These are phyloP conservation scores for Hippoglossus hippoglossus DNA, from an alignment of 2,797 vertebrate species.

Conservation along the genomic window DNA sequence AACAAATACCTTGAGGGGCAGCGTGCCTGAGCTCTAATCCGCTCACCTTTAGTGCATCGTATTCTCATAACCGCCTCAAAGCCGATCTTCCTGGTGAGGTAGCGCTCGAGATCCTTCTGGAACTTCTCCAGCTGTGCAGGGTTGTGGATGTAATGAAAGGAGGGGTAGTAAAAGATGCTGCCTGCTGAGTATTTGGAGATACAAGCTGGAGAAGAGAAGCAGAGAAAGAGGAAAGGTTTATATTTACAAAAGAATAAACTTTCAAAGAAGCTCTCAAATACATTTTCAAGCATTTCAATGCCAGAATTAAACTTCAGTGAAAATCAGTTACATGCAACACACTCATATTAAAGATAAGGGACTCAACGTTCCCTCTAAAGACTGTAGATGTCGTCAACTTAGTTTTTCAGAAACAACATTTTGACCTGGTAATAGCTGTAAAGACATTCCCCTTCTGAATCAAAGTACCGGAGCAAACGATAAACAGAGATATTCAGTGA, in stretches of 20 bases:
- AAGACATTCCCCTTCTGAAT: too few relatives aligned
- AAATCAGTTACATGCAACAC: too few relatives aligned
- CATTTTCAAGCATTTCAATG: too few relatives aligned
- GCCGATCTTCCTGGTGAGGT: slow-evolving; percentile 96
- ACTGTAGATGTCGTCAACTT: too few relatives aligned
- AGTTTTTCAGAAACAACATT: too few relatives aligned
- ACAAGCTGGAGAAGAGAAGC: slow-evolving; percentile 84
- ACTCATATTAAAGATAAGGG: too few relatives aligned
- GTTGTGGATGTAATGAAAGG: slow-evolving; percentile 92
- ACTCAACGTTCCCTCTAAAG: too few relatives aligned
- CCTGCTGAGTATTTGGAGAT: slow-evolving; percentile 96
- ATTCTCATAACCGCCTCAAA: slow-evolving; percentile 99
- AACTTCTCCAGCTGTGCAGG: slow-evolving; percentile 90
- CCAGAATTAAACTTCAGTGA: too few relatives aligned
- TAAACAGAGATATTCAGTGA: neutral
- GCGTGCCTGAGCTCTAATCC: neutral
- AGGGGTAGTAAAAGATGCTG: slow-evolving; percentile 95
- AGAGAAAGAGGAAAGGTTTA: neutral
- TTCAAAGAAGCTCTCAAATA: neutral
- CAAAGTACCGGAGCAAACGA: neutral
- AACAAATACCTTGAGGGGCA: neutral
- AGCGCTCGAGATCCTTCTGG: slow-evolving; percentile 93
- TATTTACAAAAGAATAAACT: too few relatives aligned
- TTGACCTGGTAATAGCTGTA: too few relatives aligned
- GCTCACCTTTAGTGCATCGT: slow-evolving; percentile 96